Evolutionary conservation across 1,140 invertebrate species (phyloP), one percentile per base, ranked within the genome.

Genomic region (Brachionus rotundiformis): DNA sequence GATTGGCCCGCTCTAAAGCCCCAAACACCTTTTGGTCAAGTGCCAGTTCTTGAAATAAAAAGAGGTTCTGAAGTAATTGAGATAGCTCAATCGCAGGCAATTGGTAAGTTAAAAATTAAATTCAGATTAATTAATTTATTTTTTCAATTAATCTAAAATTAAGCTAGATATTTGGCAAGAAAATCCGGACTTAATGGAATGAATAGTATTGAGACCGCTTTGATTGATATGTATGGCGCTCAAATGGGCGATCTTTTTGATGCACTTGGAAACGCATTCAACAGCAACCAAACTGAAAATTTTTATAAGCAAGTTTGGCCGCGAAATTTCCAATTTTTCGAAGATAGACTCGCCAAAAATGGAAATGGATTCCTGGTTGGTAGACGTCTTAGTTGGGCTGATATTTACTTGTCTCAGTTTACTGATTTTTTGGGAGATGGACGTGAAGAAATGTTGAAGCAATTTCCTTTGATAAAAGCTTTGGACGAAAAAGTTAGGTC

Each of bases 1-100:
- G 25, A 83, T n/a, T 85, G 84, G 84, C 82, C 82, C 11, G 47
- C 65, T 33, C 31, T 84, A n/a, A 81, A 68, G 23, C 16, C 33
- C 11, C 13, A 27, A 16, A 47, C 19, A 10, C 81, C 81, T 11
- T 73, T 75, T 36, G 81, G 68, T 25, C 63, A 82, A 36, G 11
- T 82, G 23, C 81, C 81, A 23, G 41, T 82, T 61, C 47, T 82
- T 19, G 65, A 82, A 73, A 25, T 75, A 3, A 41, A 47, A 19
- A 68, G 54, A 82, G 47, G 59, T 25, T 25, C 27, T 0, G 4
- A 81, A 27, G 29, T 63, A 16, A 16, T 47, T 2, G 73, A 25
- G 27, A 61, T 81, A 31, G 47, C 75, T 16, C 75, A 77, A 8
- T 31, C 44, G 13, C 27, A 33, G 29, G 75, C 75, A n/a, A 77